phyloP scores from a whole-genome alignment of 2,888 invertebrate species.

The Tromatobia lineatoria region DNA sequence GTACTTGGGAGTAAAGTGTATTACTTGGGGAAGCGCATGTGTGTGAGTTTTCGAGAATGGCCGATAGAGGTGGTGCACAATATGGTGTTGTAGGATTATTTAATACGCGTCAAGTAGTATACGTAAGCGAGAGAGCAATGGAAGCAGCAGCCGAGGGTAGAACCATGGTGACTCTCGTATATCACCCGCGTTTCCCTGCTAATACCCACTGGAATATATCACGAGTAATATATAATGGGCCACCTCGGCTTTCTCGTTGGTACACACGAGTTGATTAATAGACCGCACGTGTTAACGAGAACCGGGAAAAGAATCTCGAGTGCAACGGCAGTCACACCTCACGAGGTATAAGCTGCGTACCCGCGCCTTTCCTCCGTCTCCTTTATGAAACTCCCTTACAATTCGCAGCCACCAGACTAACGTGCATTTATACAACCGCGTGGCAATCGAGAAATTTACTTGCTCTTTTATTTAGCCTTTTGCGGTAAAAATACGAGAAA shows the following conservation, averaged over 20 bases:
- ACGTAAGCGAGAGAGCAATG: slow-evolving; percentile 41
- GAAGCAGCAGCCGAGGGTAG: slow-evolving; percentile 17
- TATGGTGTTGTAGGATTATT: slow-evolving; percentile 52
- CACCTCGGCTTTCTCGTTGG: slow-evolving; percentile 49
- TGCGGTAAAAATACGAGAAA: neutral
- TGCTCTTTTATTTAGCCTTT: neutral
- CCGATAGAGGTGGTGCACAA: neutral
- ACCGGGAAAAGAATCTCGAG: slow-evolving; percentile 53
- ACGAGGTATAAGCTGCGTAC: neutral
- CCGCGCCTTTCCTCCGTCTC: slow-evolving; percentile 8
- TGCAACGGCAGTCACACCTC: slow-evolving; percentile 24
- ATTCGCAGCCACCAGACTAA: neutral
- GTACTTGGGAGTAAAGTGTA: neutral
- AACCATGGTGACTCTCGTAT: slow-evolving; percentile 59
- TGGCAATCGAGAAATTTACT: neutral
- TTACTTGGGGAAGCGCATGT: neutral
- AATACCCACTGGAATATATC: slow-evolving; percentile 61
- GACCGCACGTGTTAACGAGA: slow-evolving; percentile 61
- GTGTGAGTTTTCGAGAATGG: neutral
- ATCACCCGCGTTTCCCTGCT: slow-evolving; percentile 57
- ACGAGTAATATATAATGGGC: slow-evolving; percentile 65
- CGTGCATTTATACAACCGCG: neutral
- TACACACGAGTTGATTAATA: slow-evolving; percentile 62
- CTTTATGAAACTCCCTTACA: slow-evolving; percentile 17
- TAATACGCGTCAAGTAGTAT: slow-evolving; percentile 57